phyloP scores from a whole-genome alignment of 92 coral and sea anemone species.

The Paramuricea clavata region DNA sequence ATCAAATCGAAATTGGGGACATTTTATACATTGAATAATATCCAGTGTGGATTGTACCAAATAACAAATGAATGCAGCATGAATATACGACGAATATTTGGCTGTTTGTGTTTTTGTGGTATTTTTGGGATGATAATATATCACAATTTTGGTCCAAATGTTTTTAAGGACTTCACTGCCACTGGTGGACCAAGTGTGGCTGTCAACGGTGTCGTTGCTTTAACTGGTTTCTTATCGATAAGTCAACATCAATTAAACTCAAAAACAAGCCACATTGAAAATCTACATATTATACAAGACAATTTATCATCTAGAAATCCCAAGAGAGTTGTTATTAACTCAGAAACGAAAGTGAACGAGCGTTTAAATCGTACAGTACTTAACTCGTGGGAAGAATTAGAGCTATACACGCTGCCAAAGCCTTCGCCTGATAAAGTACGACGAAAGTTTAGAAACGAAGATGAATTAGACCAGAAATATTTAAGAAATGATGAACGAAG shows the following conservation, averaged over 20 bases:
- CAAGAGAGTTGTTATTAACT: too few species aligned
- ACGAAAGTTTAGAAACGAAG: neutral
- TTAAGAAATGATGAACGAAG: conserved; percentile 38
- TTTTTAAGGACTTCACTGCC: neutral
- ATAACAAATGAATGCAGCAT: neutral
- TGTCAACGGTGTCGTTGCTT: conserved; percentile 22
- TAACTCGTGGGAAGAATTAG: conserved; percentile 3
- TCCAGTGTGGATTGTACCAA: neutral
- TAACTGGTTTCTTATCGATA: conserved; percentile 35
- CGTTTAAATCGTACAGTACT: neutral
- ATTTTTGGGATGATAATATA: too few species aligned
- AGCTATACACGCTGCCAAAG: conserved; percentile 2
- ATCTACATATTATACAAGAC: neutral
- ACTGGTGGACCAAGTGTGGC: neutral
- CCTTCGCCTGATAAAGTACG: neutral
- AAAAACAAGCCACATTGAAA: neutral
- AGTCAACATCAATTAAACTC: conserved; percentile 48
- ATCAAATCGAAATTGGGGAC: neutral
- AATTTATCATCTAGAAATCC: neutral
- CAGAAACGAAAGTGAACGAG: neutral
- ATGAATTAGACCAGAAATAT: conserved; percentile 26
- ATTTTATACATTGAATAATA: neutral
- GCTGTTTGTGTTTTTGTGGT: conserved; percentile 15
- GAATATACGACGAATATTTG: neutral
- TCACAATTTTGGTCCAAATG: neutral